phyloP scores from a whole-genome alignment of 2,797 vertebrate genomes.

The Enteromius radiatus region DNA sequence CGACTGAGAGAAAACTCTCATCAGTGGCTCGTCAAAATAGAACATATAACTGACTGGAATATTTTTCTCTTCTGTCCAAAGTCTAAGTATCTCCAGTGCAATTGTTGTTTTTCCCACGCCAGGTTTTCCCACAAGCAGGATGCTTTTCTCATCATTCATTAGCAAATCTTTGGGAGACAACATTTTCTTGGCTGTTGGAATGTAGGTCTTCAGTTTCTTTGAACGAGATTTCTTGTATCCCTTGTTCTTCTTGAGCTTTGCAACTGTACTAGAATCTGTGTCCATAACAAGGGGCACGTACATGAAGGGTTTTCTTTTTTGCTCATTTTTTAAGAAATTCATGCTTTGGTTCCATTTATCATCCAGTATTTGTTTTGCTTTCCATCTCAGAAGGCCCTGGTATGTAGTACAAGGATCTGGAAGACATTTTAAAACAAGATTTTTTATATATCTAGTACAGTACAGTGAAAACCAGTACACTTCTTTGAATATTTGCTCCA shows the following conservation, averaged over 20 bases:
- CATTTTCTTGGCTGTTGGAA: slow-evolving; percentile 50
- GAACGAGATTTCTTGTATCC: slow-evolving; percentile 52
- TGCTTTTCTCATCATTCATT: slow-evolving; percentile 50
- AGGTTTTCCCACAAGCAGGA: slow-evolving; percentile 59
- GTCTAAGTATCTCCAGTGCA: slow-evolving; percentile 50
- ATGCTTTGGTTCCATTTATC: slow-evolving; percentile 50
- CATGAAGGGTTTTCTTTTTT: slow-evolving; percentile 38
- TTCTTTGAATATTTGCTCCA: neutral
- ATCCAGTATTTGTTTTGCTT: slow-evolving; percentile 47
- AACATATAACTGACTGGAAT: slow-evolving; percentile 52
- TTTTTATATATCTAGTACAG: neutral
- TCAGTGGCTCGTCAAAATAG: slow-evolving; percentile 54
- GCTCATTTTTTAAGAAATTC: slow-evolving; percentile 38
- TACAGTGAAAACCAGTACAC: neutral
- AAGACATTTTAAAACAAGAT: slow-evolving; percentile 16
- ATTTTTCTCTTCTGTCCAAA: slow-evolving; percentile 50
- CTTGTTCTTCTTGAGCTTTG: slow-evolving; percentile 50
- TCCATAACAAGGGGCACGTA: slow-evolving; percentile 58
- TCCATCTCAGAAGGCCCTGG: slow-evolving; percentile 43
- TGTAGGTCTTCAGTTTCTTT: slow-evolving; percentile 55
- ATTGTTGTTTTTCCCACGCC: slow-evolving; percentile 59
- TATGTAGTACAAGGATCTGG: slow-evolving; percentile 46
- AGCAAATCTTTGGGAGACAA: slow-evolving; percentile 50
- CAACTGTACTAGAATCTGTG: slow-evolving; percentile 38
- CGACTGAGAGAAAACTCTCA: slow-evolving; percentile 39